Base-by-base conservation (phyloP, 23 tunicate species). In the Clavelina lepadiformis region DNA sequence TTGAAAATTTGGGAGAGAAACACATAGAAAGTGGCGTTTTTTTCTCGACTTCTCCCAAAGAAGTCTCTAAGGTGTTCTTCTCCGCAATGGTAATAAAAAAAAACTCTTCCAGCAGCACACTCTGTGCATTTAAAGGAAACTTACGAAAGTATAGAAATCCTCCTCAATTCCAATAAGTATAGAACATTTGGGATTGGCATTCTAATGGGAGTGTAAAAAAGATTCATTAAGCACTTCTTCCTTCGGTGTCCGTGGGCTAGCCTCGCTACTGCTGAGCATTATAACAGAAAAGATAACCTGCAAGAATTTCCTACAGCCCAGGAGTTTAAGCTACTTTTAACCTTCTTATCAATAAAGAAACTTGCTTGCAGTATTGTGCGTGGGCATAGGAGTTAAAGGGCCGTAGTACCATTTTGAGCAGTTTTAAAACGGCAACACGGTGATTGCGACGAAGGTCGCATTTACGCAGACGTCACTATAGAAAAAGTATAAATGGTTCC, bases 131-230 rank as follows among this genome's bases (percentile, higher is more conserved):
- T 53, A 53, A 53, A 53, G n/a, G n/a, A n/a, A n/a, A n/a, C n/a
- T n/a, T n/a, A n/a, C n/a, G n/a, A n/a, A 53, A 53, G 59, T 53
- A 53, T 53, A n/a, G 59, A 53, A 53, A 13, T 53, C 59, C 59
- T 53, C 23, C 20, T 53, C n/a, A n/a, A 27, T 53, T 7, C 20
- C 23, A n/a, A 53, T 53, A 53, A 53, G 23, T 53, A 27, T 13
- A 53, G 23, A n/a, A 53, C 23, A n/a, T 53, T 24, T 53, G 21
- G 59, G 23, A 53, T 8, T n/a, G 59, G 21, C 59, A 53, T 53
- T 53, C 59, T 53, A 53, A n/a, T n/a, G 59, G 59, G 21, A 53
- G 23, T 53, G 59, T 27, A 53, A 53, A n/a, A 27, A 53, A 27
- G 59, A 53, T 53, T 53, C 22, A 53, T 27, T n/a, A 8, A 53